These are phyloP conservation scores for Acanthosepion pharaonis DNA, from an alignment of 2,888 invertebrate species.

Conservation along the genomic window DNA sequence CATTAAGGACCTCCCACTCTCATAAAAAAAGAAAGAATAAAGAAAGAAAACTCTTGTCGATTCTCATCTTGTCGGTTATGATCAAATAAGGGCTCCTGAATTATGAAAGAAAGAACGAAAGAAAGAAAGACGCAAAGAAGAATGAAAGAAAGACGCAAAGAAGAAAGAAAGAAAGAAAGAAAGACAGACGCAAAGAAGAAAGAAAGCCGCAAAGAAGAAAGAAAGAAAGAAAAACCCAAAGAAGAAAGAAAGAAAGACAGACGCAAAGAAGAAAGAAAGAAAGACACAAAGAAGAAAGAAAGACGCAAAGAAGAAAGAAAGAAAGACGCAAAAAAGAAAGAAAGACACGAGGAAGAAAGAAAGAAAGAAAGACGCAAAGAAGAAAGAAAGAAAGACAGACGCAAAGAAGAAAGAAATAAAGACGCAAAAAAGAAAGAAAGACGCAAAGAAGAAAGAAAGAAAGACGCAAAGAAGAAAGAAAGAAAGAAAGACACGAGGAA, in stretches of 20 bases:
- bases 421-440: background rate
- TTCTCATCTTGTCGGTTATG: too few relatives aligned
- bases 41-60: too few relatives aligned
- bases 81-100: too few relatives aligned
- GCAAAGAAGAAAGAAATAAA: too few relatives aligned
- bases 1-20: too few relatives aligned
- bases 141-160: background rate
- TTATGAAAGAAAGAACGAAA: background rate
- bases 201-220: background rate
- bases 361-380: too few relatives aligned
- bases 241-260: background rate
- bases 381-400: too few relatives aligned
- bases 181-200: background rate
- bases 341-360: background rate
- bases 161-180: background rate
- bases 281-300: background rate
- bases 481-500: background rate
- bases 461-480: background rate
- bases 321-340: background rate
- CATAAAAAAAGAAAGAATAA: too few relatives aligned
- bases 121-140: background rate
- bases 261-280: background rate
- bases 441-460: accelerated
- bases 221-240: background rate
- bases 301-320: too few relatives aligned